These are phyloP conservation scores for Aspidiotus destructor DNA, from an alignment of 2,888 invertebrate genomes.

Conservation along the genomic window DNA sequence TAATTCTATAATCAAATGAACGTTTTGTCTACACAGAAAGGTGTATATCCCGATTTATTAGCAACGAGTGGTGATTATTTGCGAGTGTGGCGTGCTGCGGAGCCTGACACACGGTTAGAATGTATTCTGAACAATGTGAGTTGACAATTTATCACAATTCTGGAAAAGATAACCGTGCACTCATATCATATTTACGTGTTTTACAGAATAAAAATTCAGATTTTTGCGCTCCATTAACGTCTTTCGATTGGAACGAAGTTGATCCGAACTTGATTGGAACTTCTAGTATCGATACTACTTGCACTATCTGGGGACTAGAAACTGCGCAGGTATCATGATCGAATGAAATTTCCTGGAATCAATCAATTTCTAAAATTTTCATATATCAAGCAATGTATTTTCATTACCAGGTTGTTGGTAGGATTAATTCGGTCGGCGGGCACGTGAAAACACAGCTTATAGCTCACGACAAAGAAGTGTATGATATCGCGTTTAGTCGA, in stretches of 20 bases:
- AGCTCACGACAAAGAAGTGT: conserved; percentile 99
- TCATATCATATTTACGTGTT: not conserved
- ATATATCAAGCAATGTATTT: not conserved
- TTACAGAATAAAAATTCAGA: conserved; percentile 90
- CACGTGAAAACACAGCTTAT: conserved; percentile 98
- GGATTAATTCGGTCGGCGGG: conserved; percentile 84
- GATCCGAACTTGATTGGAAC: conserved; percentile 97
- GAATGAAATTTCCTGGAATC: too few relatives aligned
- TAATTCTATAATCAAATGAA: not conserved
- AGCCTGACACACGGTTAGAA: conserved; percentile 86
- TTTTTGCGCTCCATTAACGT: conserved; percentile 97
- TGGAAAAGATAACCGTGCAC: too few relatives aligned
- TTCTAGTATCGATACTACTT: conserved; percentile 97
- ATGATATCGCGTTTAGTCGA: conserved; percentile 96
- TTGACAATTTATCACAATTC: conserved; percentile 11
- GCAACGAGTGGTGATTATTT: conserved; percentile 95
- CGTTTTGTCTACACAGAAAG: conserved; percentile 43
- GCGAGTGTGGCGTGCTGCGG: conserved; percentile 90
- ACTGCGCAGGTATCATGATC: conserved; percentile 59
- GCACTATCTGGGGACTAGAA: conserved; percentile 98
- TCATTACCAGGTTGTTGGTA: conserved; percentile 56
- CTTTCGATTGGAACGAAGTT: conserved; percentile 99
- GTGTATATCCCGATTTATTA: conserved; percentile 85
- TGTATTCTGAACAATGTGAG: conserved; percentile 85
- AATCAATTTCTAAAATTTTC: too few relatives aligned